These are phyloP conservation scores for Antechinus flavipes DNA, from an alignment of 2,113 vertebrate species.

Conservation along the genomic window DNA sequence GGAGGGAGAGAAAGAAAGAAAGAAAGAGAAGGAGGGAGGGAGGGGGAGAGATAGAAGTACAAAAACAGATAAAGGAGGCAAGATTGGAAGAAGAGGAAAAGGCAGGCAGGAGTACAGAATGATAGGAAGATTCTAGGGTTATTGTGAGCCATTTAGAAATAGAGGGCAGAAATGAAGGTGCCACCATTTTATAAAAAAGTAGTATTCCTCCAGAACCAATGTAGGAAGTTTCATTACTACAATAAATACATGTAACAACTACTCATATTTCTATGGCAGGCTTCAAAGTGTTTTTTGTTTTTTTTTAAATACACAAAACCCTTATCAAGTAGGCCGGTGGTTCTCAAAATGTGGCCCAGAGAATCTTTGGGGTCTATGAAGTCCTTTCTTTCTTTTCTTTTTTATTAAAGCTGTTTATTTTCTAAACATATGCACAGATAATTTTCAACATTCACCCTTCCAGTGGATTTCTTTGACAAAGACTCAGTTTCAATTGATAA, in stretches of 20 bases:
- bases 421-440: too few relatives aligned
- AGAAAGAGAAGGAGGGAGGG: too few relatives aligned
- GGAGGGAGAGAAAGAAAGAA: too few relatives aligned
- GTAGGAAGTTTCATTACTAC: not conserved
- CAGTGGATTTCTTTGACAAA: too few relatives aligned
- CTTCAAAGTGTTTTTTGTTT: not conserved
- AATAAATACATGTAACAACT: not conserved
- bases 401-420: too few relatives aligned
- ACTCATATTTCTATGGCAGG: not conserved
- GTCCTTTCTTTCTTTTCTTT: too few relatives aligned
- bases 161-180: not conserved
- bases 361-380: too few relatives aligned
- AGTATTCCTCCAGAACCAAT: not conserved
- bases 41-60: too few relatives aligned
- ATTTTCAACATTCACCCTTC: too few relatives aligned
- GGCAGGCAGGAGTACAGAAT: not conserved
- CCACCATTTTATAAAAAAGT: not conserved
- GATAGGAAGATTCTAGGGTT: not conserved
- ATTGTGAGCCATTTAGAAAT: not conserved
- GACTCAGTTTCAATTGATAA: too few relatives aligned
- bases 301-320: not conserved
- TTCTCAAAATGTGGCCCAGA: too few relatives aligned
- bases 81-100: not conserved
- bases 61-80: too few relatives aligned
- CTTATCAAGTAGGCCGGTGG: not conserved